Base-by-base conservation (phyloP, 2,888 invertebrate species). In the Lepidochrysops patricia region DNA sequence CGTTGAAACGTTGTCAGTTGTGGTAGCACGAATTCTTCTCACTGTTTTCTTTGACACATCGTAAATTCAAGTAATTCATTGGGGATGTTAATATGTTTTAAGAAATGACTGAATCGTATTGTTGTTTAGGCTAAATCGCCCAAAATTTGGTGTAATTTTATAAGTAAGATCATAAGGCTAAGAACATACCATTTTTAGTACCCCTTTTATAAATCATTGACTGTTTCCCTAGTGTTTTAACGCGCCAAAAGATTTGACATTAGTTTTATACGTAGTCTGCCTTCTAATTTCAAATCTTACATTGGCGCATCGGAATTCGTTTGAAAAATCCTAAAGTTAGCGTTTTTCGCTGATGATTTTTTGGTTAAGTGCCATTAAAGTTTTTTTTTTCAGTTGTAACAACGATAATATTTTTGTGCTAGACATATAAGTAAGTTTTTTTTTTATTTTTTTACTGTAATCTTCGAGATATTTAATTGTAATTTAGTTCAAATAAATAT, bases 41-140 rank as follows among this genome's bases (percentile, higher is more conserved):
- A n/a, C n/a, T n/a, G 34, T 34, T 34, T 54, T 35, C n/a, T 35
- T 57, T 57, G 9, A 57, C 29, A 15, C 12, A 37, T 9, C 2
- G 50, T 50, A 26, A 26, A 50, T 50, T 52, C 23, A 29, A 19
- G 54, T 32, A 54, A 12, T 2, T 32, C 19, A 4, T 19, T 32
- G 29, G 54, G 54, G 32, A 62, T 67, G 68, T 77, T 72, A 76
- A 75, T 73, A 75, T 72, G 75, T 79, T 82, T 81, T 82, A 83
- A 81, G 81, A 77, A 83, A 80, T 79, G 85, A 85, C 86, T 86
- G 86, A 86, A 75, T 78, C 77, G 75, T 83, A 81, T 75, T 72
- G 73, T 75, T 76, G 69, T 75, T 72, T 82, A 81, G 82, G 82
- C 82, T 81, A 77, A 76, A 76, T 77, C 73, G 81, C 80, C 80